Conservation (phyloP, 1,140 invertebrate genomes). For the Arion vulgaris region DNA sequence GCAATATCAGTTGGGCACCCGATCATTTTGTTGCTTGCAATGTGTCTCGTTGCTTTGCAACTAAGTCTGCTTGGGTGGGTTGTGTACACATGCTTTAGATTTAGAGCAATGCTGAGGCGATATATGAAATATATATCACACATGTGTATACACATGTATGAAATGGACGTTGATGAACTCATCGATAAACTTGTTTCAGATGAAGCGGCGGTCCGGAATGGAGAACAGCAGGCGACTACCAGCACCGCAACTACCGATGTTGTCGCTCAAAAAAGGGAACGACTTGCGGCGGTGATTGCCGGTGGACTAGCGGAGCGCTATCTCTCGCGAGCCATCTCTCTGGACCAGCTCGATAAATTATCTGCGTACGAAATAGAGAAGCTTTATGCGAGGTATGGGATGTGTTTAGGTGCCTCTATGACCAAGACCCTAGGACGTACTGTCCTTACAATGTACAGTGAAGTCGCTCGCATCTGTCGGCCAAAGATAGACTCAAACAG, state of each 20-base stretch:
- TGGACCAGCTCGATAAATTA: not conserved
- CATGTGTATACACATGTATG: not conserved
- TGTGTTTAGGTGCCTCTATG: not conserved
- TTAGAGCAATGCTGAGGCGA: too few relatives aligned
- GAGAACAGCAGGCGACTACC: not conserved
- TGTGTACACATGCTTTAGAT: too few relatives aligned
- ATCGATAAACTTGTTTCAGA: not conserved
- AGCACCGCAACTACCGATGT: not conserved
- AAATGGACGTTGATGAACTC: not conserved
- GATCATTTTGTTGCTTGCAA: not conserved
- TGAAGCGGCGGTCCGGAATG: not conserved
- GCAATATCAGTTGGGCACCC: not conserved
- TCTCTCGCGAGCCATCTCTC: not conserved
- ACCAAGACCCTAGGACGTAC: not conserved
- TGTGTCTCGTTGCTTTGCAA: not conserved
- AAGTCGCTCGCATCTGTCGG: not conserved
- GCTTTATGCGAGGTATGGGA: not conserved
- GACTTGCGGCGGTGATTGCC: not conserved
- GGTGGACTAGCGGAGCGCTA: not conserved
- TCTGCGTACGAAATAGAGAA: not conserved
- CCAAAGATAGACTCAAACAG: not conserved
- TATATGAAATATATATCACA: too few relatives aligned
- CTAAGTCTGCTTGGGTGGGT: not conserved
- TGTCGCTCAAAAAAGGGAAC: not conserved
- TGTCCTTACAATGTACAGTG: not conserved